Evolutionary conservation across 2,113 vertebrate genomes (phyloP).

Genomic region (Cairina moschata): DNA sequence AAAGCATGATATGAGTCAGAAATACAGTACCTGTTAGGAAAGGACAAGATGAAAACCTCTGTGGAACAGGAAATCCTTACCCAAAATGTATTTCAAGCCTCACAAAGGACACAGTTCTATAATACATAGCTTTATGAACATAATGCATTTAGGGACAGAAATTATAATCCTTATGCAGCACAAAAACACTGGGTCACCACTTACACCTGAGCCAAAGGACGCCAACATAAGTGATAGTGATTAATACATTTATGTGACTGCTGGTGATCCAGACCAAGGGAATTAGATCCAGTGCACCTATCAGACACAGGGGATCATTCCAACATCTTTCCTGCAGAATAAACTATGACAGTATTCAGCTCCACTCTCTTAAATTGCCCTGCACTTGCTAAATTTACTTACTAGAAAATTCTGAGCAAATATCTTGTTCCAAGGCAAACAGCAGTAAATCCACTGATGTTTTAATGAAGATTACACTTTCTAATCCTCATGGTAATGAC

Average conservation of each 20-base stretch:
- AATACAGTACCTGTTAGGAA: background rate
- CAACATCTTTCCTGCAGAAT: background rate
- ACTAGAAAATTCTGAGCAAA: constrained; percentile 10
- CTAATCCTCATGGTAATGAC: constrained; percentile 26
- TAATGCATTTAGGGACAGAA: background rate
- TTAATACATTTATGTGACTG: background rate
- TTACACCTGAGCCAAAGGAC: background rate
- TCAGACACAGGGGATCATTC: background rate
- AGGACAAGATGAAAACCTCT: background rate
- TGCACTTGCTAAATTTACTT: constrained; percentile 13
- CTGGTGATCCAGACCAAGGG: background rate
- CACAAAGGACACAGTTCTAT: background rate
- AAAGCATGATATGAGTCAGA: background rate
- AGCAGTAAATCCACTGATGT: constrained; percentile 26
- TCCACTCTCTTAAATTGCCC: background rate
- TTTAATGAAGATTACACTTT: constrained; percentile 34
- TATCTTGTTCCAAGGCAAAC: background rate
- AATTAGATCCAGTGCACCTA: background rate
- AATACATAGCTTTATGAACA: background rate
- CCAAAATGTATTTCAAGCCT: background rate
- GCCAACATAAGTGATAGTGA: background rate
- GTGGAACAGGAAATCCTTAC: background rate
- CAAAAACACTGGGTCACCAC: background rate
- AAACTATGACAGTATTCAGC: background rate
- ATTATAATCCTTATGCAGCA: background rate